These are phyloP conservation scores for Columba janthina DNA, from an alignment of 2,113 vertebrate genomes.

Conservation along the genomic window DNA sequence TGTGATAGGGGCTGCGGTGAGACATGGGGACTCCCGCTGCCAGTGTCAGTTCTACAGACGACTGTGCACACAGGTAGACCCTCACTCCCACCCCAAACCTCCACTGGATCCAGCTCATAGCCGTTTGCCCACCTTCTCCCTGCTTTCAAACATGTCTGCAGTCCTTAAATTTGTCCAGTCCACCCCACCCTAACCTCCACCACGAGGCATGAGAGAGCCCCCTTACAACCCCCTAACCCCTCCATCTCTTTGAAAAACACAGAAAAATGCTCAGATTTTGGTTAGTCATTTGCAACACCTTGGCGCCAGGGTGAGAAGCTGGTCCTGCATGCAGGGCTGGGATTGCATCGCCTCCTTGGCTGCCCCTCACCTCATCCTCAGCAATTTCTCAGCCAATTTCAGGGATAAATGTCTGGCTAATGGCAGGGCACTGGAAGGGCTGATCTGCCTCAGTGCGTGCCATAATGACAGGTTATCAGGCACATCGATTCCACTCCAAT, in stretches of 20 bases:
- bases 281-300: background rate
- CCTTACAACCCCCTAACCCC: background rate
- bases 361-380: background rate
- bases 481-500: background rate
- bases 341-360: background rate
- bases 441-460: background rate
- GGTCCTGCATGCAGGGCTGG: background rate
- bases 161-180: background rate
- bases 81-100: background rate
- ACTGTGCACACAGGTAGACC: rapidly evolving
- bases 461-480: background rate
- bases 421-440: background rate
- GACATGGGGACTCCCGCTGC: background rate
- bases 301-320: background rate
- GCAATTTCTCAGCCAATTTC: background rate
- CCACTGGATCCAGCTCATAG: rapidly evolving
- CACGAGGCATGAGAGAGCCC: rapidly evolving
- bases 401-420: background rate
- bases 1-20: background rate
- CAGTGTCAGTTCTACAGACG: background rate
- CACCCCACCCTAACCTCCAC: background rate
- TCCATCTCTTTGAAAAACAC: background rate
- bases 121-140: rapidly evolving
- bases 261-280: background rate
- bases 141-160: background rate